phyloP scores from a whole-genome alignment of 2,888 invertebrate genomes.

The Cephus sareptanus region DNA sequence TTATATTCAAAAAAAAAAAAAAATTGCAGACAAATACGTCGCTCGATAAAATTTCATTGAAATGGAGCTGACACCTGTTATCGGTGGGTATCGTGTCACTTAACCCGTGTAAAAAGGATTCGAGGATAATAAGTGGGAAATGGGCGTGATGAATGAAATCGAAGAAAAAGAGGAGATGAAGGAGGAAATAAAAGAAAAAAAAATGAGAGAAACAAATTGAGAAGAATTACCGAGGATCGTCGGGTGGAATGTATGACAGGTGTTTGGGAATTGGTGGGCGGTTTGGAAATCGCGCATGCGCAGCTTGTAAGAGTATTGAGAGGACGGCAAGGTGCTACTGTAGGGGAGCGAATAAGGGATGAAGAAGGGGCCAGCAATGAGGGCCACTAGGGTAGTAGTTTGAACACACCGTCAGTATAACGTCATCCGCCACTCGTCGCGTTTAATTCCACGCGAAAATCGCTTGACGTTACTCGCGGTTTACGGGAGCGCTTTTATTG shows the following conservation, averaged over 20 bases:
- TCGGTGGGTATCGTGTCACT: not conserved
- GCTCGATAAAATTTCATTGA: not conserved
- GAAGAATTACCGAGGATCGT: not conserved
- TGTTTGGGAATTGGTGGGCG: constrained; percentile 26
- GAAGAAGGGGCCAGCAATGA: constrained; percentile 33
- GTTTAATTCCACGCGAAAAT: constrained; percentile 19
- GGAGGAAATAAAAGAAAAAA: not conserved
- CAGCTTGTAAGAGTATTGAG: not conserved
- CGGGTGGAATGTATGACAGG: constrained; percentile 22
- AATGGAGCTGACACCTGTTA: not conserved
- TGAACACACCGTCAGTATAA: constrained; percentile 35
- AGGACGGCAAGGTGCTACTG: not conserved
- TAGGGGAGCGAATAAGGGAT: constrained; percentile 1
- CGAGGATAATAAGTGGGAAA: not conserved
- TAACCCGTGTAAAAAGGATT: not conserved
- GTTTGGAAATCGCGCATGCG: constrained; percentile 23
- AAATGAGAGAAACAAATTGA: not conserved
- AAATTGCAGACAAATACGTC: not conserved
- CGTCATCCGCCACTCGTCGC: constrained; percentile 36
- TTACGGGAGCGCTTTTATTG: constrained; percentile 3
- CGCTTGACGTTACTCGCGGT: not conserved
- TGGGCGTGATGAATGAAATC: not conserved
- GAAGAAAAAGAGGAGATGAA: not conserved
- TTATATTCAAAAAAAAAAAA: not conserved
- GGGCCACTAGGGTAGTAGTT: constrained; percentile 57